Percentiles rank a stretch among this genome's conserved stretches.
phyloP scores from a whole-genome alignment of 2,113 vertebrate genomes.

The Pantherophis guttatus region DNA sequence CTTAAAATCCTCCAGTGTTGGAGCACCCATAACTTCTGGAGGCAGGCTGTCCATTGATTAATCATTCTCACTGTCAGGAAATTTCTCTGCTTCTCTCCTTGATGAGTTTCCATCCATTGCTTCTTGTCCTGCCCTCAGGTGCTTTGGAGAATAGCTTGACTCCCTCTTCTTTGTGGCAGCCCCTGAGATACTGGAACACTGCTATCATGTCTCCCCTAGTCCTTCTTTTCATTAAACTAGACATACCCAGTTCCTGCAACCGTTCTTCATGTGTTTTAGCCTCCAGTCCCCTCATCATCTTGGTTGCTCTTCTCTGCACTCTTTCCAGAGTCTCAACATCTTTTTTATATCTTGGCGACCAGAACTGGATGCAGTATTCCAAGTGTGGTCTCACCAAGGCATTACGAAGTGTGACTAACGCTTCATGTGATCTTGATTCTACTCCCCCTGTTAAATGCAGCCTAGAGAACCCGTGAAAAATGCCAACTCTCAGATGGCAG shows the following conservation, averaged over 20 bases:
- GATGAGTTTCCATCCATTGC: neutral
- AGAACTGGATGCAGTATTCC: neutral
- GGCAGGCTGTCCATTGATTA: neutral
- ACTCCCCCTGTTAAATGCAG: neutral
- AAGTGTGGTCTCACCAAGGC: neutral
- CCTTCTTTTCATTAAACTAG: neutral
- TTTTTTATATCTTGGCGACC: neutral
- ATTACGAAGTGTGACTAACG: neutral
- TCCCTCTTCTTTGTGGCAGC: too few species aligned
- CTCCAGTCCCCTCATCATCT: neutral
- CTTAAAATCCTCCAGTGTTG: neutral
- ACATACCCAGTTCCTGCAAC: neutral
- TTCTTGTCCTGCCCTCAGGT: neutral
- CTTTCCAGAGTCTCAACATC: neutral
- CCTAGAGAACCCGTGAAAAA: neutral
- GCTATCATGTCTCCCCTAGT: neutral
- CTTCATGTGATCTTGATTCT: neutral
- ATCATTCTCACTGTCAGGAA: neutral
- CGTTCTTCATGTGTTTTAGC: neutral
- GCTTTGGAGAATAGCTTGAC: too few species aligned
- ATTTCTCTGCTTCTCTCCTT: neutral
- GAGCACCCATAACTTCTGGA: neutral
- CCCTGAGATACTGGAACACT: too few species aligned
- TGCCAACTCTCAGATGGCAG: neutral
- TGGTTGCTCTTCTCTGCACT: neutral